A percentile compares a stretch with the other conserved stretches of the same genome.
These are phyloP conservation scores for Calameuta idolon DNA, from an alignment of 2,888 invertebrate genomes.

Conservation along the genomic window DNA sequence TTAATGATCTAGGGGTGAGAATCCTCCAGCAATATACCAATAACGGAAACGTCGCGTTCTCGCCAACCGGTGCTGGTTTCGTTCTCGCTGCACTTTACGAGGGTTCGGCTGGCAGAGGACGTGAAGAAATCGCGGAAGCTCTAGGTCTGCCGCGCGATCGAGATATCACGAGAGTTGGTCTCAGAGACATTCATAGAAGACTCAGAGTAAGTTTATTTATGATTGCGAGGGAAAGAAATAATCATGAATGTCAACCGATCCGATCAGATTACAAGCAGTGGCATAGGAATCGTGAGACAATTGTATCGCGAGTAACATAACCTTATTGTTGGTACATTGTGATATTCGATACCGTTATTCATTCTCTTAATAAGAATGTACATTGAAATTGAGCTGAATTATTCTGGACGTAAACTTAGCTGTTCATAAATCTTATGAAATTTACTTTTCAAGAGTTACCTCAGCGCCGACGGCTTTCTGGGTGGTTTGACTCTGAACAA, in stretches of 20 bases:
- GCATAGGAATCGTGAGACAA: not conserved
- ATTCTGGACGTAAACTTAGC: not conserved
- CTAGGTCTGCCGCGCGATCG: conserved; percentile 80
- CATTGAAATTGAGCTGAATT: not conserved
- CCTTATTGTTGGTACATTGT: not conserved
- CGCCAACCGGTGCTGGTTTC: conserved; percentile 85
- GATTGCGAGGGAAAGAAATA: not conserved
- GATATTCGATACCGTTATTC: not conserved
- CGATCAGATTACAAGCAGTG: not conserved
- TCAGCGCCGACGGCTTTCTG: conserved; percentile 85
- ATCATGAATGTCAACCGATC: not conserved
- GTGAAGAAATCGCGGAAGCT: conserved; percentile 78
- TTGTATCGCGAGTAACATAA: not conserved
- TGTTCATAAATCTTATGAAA: not conserved
- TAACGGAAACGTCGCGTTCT: conserved; percentile 80
- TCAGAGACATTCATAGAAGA: conserved; percentile 85
- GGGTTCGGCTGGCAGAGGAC: conserved; percentile 80
- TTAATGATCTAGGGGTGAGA: conserved; percentile 77
- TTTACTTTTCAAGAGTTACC: conserved; percentile 77
- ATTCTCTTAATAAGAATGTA: not conserved
- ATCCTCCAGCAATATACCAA: conserved; percentile 56
- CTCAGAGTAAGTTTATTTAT: conserved; percentile 75
- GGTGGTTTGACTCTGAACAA: conserved; percentile 84
- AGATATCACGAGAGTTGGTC: conserved; percentile 80
- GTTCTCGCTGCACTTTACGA: conserved; percentile 84